These are phyloP conservation scores for Acanthurus lineatus DNA, from an alignment of 2,797 vertebrate species.

Conservation along the genomic window DNA sequence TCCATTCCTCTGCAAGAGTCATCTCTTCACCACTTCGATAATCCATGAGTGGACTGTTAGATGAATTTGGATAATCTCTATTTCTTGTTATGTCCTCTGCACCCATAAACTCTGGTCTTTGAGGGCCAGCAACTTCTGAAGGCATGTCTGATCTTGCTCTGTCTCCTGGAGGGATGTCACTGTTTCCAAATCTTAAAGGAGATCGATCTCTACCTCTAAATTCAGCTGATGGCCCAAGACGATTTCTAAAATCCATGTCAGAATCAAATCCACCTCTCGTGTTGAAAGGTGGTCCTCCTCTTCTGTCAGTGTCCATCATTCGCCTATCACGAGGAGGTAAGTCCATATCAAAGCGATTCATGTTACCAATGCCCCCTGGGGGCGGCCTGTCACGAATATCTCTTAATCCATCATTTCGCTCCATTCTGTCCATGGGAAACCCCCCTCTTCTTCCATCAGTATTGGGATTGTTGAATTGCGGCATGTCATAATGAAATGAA, in stretches of 20 bases:
- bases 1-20: constrained; percentile 87
- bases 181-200: constrained; percentile 90
- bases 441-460: constrained; percentile 84
- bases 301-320: constrained; percentile 82
- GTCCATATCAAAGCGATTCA: constrained; percentile 80
- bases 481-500: constrained; percentile 84
- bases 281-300: constrained; percentile 77
- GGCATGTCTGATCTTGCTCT: constrained; percentile 86
- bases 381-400: constrained; percentile 88
- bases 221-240: constrained; percentile 86
- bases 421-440: constrained; percentile 78
- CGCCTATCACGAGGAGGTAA: constrained; percentile 77
- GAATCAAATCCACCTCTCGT: constrained; percentile 85
- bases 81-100: constrained; percentile 64
- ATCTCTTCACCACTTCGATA: constrained; percentile 85
- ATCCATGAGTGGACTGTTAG: constrained; percentile 76
- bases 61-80: constrained; percentile 71
- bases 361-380: constrained; percentile 70
- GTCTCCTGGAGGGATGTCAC: constrained; percentile 85
- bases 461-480: constrained; percentile 82
- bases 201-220: constrained; percentile 90
- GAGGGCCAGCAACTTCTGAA: constrained; percentile 86
- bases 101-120: constrained; percentile 74
- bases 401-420: constrained; percentile 83
- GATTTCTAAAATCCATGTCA: constrained; percentile 91